A percentile compares a stretch with the other conserved stretches of the same genome.
phyloP scores from a whole-genome alignment of 2,113 vertebrate genomes.

The Pachycephala philippinensis region DNA sequence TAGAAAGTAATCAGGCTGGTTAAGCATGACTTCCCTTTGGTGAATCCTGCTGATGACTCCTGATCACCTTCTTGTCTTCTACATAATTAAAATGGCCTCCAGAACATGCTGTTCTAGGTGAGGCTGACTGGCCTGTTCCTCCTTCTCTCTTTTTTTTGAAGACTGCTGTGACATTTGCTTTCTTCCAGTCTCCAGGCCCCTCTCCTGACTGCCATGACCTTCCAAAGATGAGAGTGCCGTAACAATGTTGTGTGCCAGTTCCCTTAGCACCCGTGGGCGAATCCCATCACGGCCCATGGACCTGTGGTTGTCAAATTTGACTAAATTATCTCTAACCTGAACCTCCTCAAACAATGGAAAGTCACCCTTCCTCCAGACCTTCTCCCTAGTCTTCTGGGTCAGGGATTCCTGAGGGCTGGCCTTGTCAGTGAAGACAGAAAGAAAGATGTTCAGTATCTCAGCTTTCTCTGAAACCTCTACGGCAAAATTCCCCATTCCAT shows the following conservation, averaged over 20 bases:
- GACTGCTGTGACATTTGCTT: background rate
- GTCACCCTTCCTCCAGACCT: background rate
- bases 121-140: background rate
- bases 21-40: background rate
- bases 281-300: background rate
- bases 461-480: background rate
- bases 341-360: background rate
- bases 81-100: background rate
- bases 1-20: background rate
- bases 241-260: background rate
- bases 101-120: rapidly evolving
- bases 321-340: background rate
- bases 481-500: background rate
- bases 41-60: background rate
- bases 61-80: background rate
- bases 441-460: background rate
- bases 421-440: background rate
- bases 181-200: background rate
- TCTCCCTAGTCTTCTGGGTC: background rate
- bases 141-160: background rate
- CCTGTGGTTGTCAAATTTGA: background rate
- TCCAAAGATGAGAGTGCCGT: background rate
- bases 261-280: rapidly evolving
- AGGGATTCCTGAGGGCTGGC: background rate
- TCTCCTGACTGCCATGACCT: background rate